Evolutionary conservation across 2,797 vertebrate species (phyloP).

Genomic region (Myiotriccus ornatus): DNA sequence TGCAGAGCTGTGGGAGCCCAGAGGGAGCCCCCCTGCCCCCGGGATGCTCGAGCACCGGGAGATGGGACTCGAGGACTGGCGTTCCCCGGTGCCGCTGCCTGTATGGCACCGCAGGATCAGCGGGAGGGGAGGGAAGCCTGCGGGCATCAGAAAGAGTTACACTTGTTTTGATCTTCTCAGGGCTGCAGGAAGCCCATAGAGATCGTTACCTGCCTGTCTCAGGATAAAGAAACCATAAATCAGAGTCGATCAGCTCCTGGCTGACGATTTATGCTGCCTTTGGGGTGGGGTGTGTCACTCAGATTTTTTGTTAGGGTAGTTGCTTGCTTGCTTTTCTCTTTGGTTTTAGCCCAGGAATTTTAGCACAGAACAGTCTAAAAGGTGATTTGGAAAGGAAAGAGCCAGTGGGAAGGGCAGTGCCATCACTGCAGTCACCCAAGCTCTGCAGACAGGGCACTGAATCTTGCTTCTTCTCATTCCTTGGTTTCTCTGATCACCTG

Average conservation of each 20-base stretch:
- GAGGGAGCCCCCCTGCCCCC: not conserved
- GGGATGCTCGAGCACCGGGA: not conserved
- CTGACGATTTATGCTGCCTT: not conserved
- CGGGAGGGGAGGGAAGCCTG: not conserved
- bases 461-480: not conserved
- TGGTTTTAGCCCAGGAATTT: not conserved
- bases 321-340: not conserved
- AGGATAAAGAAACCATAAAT: constrained; percentile 30
- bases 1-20: not conserved
- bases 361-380: not conserved
- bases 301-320: not conserved
- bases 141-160: not conserved
- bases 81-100: not conserved
- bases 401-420: not conserved
- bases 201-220: not conserved
- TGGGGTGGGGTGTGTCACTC: not conserved
- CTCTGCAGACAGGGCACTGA: not conserved
- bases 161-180: not conserved
- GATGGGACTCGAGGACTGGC: not conserved
- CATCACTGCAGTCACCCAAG: not conserved
- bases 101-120: fast-evolving
- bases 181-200: not conserved
- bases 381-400: not conserved
- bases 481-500: not conserved
- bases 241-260: not conserved